Conservation (phyloP, 1,140 invertebrate species). For the Lutraria rhynchaena region DNA sequence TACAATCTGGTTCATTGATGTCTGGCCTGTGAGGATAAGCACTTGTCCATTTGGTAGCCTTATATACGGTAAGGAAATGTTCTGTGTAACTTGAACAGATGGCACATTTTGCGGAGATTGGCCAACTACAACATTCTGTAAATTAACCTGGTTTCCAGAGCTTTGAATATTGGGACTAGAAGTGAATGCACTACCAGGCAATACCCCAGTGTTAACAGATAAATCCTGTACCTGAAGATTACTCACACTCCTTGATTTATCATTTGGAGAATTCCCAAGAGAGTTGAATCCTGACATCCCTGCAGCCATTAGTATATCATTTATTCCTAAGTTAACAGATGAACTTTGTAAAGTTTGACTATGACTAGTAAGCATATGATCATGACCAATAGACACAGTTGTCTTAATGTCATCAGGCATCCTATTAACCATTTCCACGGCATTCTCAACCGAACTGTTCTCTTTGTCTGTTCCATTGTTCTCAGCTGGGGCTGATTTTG, state of each 20-base stretch:
- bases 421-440: neutral
- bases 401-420: neutral
- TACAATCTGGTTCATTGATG: slow-evolving; percentile 13
- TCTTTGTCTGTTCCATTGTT: neutral
- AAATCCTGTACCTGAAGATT: slow-evolving; percentile 5
- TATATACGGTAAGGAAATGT: slow-evolving; percentile 50
- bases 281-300: slow-evolving; percentile 46
- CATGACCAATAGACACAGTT: neutral
- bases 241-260: neutral
- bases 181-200: neutral
- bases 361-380: slow-evolving; percentile 7
- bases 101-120: slow-evolving; percentile 46
- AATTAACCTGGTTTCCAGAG: neutral
- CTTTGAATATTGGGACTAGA: neutral
- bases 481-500: neutral
- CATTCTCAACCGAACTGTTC: neutral
- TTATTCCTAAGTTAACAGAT: slow-evolving; percentile 47
- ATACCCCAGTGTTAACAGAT: neutral
- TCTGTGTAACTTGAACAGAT: slow-evolving; percentile 46
- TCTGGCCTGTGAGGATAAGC: slow-evolving; percentile 48
- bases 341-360: neutral
- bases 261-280: slow-evolving; percentile 42
- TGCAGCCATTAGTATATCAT: slow-evolving; percentile 56
- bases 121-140: slow-evolving; percentile 17
- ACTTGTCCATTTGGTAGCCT: slow-evolving; percentile 54